A percentile compares a stretch with the other conserved stretches of the same genome.
These are phyloP conservation scores for Chrysocyon brachyurus DNA, from an alignment of 2,797 vertebrate genomes.

Conservation along the genomic window DNA sequence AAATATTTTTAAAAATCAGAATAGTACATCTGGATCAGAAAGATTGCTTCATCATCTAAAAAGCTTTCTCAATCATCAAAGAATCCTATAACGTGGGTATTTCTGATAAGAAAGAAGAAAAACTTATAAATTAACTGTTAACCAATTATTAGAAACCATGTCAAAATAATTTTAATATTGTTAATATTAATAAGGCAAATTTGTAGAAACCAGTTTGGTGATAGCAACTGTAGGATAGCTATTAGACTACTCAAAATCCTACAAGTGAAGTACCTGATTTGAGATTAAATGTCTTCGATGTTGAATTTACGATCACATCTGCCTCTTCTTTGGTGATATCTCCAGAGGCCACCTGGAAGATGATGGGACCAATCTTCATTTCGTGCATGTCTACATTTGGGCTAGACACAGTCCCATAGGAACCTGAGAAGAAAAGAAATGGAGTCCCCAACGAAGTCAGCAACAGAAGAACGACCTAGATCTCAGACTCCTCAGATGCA, in stretches of 20 bases:
- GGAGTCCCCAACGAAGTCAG: not conserved
- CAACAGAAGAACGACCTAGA: not conserved
- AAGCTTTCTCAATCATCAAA: not conserved
- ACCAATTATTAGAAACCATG: not conserved
- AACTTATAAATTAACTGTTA: not conserved
- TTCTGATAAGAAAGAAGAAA: conserved; percentile 26
- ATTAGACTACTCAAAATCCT: not conserved
- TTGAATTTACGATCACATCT: conserved; percentile 94
- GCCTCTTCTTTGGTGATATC: conserved; percentile 93
- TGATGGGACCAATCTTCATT: conserved; percentile 91
- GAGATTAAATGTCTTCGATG: conserved; percentile 89
- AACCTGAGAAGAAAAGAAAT: conserved; percentile 78
- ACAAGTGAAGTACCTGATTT: conserved; percentile 89
- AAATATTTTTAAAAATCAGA: not conserved
- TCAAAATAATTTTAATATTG: conserved; percentile 28
- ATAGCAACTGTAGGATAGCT: not conserved
- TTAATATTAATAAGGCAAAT: not conserved
- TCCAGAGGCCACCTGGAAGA: conserved; percentile 90
- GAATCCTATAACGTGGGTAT: not conserved
- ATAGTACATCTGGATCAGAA: not conserved
- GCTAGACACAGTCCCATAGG: conserved; percentile 67
- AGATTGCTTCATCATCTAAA: not conserved
- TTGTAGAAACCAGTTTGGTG: conserved; percentile 22
- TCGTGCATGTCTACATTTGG: conserved; percentile 81
- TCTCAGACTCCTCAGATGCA: not conserved